These are phyloP conservation scores for Herpetotheres cachinnans DNA, from an alignment of 2,113 vertebrate genomes.

Conservation along the genomic window DNA sequence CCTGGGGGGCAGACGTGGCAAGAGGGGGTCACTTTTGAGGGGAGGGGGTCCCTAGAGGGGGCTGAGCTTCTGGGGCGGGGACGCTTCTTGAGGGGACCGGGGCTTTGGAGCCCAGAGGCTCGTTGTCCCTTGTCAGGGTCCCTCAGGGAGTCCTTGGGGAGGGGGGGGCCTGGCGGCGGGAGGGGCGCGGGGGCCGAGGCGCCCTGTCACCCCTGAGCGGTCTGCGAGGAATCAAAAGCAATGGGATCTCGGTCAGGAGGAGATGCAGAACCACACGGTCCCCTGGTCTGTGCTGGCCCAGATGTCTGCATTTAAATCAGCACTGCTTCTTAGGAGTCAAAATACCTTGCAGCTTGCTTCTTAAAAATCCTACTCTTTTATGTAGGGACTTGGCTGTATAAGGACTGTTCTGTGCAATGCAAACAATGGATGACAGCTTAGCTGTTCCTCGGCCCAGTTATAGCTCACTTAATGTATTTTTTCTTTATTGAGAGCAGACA, in stretches of 20 bases:
- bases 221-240: rapidly evolving
- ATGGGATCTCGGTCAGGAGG: rapidly evolving
- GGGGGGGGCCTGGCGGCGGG: neutral
- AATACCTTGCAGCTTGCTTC: neutral
- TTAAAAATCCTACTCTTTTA: neutral
- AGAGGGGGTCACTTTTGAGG: neutral
- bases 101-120: neutral
- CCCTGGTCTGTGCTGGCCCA: neutral
- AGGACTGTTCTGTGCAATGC: neutral
- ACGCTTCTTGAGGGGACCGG: neutral
- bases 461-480: neutral
- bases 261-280: neutral
- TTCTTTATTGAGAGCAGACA: neutral
- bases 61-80: neutral
- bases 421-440: neutral
- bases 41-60: too few species aligned
- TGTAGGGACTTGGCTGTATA: neutral
- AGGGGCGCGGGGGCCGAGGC: neutral
- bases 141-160: neutral
- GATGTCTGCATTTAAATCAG: neutral
- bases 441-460: neutral
- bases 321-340: rapidly evolving
- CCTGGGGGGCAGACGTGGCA: neutral
- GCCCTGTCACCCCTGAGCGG: rapidly evolving
- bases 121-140: neutral